phyloP scores from a whole-genome alignment of 2,797 vertebrate genomes.

The Alectoris magna region DNA sequence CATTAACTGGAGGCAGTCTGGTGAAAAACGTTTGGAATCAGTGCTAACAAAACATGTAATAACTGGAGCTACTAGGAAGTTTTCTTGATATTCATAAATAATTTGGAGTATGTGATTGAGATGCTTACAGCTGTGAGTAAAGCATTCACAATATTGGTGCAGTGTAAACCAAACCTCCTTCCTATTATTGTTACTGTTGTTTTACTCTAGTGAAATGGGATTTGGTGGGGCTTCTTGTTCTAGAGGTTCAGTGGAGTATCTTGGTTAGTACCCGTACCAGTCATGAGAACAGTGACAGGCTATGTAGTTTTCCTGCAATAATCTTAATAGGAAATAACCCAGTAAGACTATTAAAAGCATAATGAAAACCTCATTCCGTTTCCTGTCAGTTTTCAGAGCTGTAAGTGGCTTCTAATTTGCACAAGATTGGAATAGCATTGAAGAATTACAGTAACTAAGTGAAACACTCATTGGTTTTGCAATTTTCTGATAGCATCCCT shows the following conservation, averaged over 20 bases:
- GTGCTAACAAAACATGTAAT: not conserved
- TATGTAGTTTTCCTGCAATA: conserved; percentile 44
- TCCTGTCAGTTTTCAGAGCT: conserved; percentile 75
- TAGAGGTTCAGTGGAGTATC: not conserved
- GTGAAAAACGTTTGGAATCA: not conserved
- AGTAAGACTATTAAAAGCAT: conserved; percentile 76
- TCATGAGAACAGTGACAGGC: conserved; percentile 15
- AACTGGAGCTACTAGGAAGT: not conserved
- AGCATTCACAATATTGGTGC: not conserved
- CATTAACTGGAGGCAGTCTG: not conserved
- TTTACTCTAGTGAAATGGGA: not conserved
- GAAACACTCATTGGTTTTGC: conserved; percentile 80
- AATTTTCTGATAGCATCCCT: conserved; percentile 82
- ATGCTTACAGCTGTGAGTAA: accelerated
- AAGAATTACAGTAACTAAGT: conserved; percentile 82
- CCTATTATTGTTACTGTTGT: not conserved
- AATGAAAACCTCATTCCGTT: conserved; percentile 77
- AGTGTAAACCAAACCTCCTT: not conserved
- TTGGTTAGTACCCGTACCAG: conserved; percentile 14
- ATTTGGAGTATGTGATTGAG: not conserved
- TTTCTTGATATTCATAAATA: not conserved
- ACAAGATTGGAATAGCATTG: conserved; percentile 79
- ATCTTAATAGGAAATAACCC: conserved; percentile 72
- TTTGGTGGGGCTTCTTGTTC: not conserved
- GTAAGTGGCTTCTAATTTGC: conserved; percentile 82